Conservation (phyloP, 2,888 invertebrate genomes). For the Sialis fuliginosa region DNA sequence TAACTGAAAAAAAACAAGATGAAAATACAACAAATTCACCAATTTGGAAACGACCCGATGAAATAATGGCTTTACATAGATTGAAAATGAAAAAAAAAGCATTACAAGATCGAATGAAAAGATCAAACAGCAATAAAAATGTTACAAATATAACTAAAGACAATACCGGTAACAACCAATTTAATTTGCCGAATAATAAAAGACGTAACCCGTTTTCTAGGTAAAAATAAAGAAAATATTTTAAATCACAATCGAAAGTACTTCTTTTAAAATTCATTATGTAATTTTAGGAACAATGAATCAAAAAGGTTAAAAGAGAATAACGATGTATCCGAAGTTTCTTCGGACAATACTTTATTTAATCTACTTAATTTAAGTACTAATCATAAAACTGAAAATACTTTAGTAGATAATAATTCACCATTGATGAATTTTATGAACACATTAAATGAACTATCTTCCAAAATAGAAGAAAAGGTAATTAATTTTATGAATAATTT, state of each 20-base stretch:
- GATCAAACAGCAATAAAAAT: constrained; percentile 16
- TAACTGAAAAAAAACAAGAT: not conserved
- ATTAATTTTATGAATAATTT: constrained; percentile 14
- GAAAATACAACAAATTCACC: constrained; percentile 15
- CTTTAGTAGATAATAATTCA: constrained; percentile 20
- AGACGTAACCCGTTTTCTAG: constrained; percentile 63
- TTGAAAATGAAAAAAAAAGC: constrained; percentile 61
- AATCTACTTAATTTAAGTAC: constrained; percentile 29
- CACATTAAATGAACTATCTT: not conserved
- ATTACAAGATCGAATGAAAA: constrained; percentile 48
- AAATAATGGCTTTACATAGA: constrained; percentile 56
- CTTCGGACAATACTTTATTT: constrained; percentile 39
- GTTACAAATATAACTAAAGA: not conserved
- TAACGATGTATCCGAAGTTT: constrained; percentile 22
- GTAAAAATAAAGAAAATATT: constrained; percentile 16
- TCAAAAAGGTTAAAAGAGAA: constrained; percentile 12
- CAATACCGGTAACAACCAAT: too few species aligned
- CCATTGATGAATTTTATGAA: constrained; percentile 19
- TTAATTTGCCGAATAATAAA: constrained; percentile 25
- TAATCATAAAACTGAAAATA: constrained; percentile 21
- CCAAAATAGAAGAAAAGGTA: constrained; percentile 21
- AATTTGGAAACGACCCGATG: constrained; percentile 42
- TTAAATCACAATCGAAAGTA: not conserved
- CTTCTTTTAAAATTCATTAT: too few species aligned
- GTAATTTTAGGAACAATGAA: constrained; percentile 13